Evolutionary conservation across 2,113 vertebrate genomes (phyloP).

Genomic region (Gymnobelideus leadbeateri): DNA sequence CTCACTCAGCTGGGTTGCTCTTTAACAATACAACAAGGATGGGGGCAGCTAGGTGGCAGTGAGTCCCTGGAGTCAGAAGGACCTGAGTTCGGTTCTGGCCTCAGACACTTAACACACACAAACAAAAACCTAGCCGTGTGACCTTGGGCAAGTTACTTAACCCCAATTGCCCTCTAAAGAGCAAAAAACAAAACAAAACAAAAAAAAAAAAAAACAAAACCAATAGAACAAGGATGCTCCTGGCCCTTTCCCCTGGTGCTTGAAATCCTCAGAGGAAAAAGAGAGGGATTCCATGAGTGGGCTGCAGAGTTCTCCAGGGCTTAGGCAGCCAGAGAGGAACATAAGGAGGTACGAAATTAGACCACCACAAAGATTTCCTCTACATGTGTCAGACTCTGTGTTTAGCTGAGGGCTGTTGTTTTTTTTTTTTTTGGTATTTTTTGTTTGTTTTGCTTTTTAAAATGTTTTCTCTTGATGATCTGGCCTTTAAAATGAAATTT

Average conservation of each 20-base stretch:
- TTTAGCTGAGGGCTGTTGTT: background rate
- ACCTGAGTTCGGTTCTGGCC: too few species aligned
- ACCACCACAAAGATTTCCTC: background rate
- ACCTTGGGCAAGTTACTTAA: too few species aligned
- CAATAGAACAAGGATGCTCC: background rate
- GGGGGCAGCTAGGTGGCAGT: too few species aligned
- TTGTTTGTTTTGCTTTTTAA: background rate
- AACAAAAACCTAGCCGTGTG: too few species aligned
- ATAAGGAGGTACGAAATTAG: background rate
- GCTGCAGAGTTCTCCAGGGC: background rate
- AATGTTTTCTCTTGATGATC: background rate
- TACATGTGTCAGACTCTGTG: background rate
- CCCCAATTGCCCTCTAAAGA: too few species aligned
- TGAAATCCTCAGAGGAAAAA: background rate
- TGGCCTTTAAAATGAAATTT: slow-evolving; percentile 40
- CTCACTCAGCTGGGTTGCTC: background rate
- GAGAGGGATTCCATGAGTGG: background rate
- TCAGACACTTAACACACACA: too few species aligned
- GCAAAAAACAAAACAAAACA: too few species aligned
- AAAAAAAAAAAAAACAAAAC: too few species aligned
- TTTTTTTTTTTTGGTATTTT: background rate
- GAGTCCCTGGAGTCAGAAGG: too few species aligned
- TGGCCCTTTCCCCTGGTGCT: background rate
- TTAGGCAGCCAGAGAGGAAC: background rate
- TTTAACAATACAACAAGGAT: too few species aligned